Conservation (phyloP, 2,797 vertebrate species). For the Enteromius thamalakanensis region DNA sequence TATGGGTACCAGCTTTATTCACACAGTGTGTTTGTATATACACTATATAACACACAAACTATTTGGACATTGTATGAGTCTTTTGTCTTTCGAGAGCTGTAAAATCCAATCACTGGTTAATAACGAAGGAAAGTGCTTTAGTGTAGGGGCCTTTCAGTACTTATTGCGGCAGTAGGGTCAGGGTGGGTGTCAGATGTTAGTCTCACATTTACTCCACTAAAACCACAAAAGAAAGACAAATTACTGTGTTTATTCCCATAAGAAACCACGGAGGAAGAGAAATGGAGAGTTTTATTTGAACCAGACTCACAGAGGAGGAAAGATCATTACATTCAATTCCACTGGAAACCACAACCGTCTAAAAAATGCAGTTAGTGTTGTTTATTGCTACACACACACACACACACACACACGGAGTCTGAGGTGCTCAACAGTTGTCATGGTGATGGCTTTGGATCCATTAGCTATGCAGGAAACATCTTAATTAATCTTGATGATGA, state of each 20-base stretch:
- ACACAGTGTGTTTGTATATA: not conserved
- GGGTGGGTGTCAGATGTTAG: constrained; percentile 40
- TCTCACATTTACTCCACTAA: constrained; percentile 33
- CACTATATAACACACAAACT: not conserved
- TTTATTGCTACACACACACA: constrained; percentile 41
- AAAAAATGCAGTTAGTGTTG: constrained; percentile 33
- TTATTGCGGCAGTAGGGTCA: constrained; percentile 10
- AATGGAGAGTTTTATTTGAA: constrained; percentile 29
- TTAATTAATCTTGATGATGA: constrained; percentile 85
- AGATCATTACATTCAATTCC: constrained; percentile 48
- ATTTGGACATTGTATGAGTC: not conserved
- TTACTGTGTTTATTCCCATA: constrained; percentile 38
- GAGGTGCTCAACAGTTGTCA: constrained; percentile 63
- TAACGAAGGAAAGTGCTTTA: constrained; percentile 10
- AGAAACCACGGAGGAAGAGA: constrained; percentile 44
- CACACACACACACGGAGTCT: constrained; percentile 38
- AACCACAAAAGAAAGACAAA: constrained; percentile 38
- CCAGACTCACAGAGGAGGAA: constrained; percentile 2
- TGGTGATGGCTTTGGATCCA: constrained; percentile 59
- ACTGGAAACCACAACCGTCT: constrained; percentile 45
- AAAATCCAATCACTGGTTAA: constrained; percentile 15
- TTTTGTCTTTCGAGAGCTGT: not conserved
- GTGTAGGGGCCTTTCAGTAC: not conserved
- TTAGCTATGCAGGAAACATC: constrained; percentile 76
- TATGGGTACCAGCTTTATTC: not conserved